Conservation (phyloP, 2,113 vertebrate genomes). For the Cyprinus carpio region DNA sequence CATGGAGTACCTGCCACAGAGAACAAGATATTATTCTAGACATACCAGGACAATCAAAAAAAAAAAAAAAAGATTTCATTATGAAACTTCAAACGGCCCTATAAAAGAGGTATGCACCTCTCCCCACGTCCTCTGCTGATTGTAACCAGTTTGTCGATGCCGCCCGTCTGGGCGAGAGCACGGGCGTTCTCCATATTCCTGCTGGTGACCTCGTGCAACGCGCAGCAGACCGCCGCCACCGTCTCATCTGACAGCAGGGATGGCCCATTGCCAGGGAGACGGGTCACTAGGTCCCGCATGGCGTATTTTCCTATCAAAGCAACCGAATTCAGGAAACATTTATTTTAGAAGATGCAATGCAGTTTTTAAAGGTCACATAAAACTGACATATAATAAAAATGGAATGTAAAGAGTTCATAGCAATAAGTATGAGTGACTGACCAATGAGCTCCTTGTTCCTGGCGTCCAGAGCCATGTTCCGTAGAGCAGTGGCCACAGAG, state of each 20-base stretch:
- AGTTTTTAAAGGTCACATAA: slow-evolving; percentile 1
- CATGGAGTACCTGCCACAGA: slow-evolving; percentile 83
- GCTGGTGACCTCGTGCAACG: slow-evolving; percentile 94
- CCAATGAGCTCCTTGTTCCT: slow-evolving; percentile 98
- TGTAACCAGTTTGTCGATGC: slow-evolving; percentile 95
- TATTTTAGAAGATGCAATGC: background rate
- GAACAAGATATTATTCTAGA: background rate
- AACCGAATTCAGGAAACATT: slow-evolving; percentile 5
- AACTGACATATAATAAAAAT: background rate
- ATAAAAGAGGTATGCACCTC: slow-evolving; percentile 74
- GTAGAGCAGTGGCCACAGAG: slow-evolving; percentile 91
- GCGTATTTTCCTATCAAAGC: slow-evolving; percentile 90
- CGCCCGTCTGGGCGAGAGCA: slow-evolving; percentile 90
- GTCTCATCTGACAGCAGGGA: slow-evolving; percentile 90
- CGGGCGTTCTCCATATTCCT: slow-evolving; percentile 98
- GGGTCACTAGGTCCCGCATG: slow-evolving; percentile 94
- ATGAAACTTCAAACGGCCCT: background rate
- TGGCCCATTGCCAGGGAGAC: slow-evolving; percentile 83
- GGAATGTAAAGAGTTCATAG: background rate
- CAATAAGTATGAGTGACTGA: slow-evolving; percentile 58
- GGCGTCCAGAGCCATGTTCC: slow-evolving; percentile 94
- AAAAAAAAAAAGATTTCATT: background rate
- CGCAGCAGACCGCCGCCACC: slow-evolving; percentile 92
- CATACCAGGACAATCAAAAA: background rate
- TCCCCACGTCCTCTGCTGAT: slow-evolving; percentile 94